phyloP scores from a whole-genome alignment of 1,140 invertebrate species.

The Hypothenemus hampei region DNA sequence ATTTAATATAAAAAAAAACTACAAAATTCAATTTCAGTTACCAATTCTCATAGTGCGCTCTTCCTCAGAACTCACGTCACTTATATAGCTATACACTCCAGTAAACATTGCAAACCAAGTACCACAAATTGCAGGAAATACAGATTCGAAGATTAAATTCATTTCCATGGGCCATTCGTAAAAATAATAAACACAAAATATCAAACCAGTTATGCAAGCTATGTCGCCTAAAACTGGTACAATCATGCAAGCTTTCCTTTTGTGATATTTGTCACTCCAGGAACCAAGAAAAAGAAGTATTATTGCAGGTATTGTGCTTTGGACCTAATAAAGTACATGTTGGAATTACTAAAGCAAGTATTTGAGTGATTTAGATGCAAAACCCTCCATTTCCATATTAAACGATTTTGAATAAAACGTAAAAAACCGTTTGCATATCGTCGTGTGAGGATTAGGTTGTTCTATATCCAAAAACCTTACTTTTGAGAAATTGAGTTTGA shows the following conservation, averaged over 20 bases:
- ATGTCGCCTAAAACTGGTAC: conserved; percentile 52
- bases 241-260: conserved; percentile 55
- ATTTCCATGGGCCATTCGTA: conserved; percentile 51
- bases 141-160: conserved; percentile 51
- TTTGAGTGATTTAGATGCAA: too few species aligned
- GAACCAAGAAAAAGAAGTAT: conserved; percentile 57
- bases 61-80: conserved; percentile 51
- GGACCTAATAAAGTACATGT: conserved; percentile 20
- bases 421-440: too few species aligned
- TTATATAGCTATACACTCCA: conserved; percentile 58
- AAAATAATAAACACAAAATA: conserved; percentile 42
- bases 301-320: conserved; percentile 53
- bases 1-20: conserved; percentile 1
- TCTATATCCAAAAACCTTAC: too few species aligned
- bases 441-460: too few species aligned
- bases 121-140: conserved; percentile 54
- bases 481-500: too few species aligned
- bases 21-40: not conserved
- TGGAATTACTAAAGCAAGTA: too few species aligned
- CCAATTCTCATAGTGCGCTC: conserved; percentile 53
- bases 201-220: conserved; percentile 32
- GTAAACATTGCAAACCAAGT: conserved; percentile 58
- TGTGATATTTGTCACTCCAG: conserved; percentile 56
- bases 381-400: too few species aligned
- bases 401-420: too few species aligned